Percentiles rank a stretch among this genome's conserved stretches.
Evolutionary conservation across 2,797 vertebrate species (phyloP).

Genomic region (Falco berigora): DNA sequence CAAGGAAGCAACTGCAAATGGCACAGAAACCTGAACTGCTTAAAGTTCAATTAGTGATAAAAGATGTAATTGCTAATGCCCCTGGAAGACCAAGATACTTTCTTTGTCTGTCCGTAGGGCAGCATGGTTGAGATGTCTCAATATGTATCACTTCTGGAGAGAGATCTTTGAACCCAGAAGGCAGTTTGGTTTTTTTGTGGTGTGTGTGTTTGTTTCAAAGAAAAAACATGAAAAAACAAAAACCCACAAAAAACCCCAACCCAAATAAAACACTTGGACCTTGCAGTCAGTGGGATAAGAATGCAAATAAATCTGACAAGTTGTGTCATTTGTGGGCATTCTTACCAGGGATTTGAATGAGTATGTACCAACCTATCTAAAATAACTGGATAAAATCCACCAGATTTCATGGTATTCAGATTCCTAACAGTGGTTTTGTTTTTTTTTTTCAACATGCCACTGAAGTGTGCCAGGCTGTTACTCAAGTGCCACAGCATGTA

Average conservation of each 20-base stretch:
- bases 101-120: neutral
- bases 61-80: neutral
- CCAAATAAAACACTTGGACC: neutral
- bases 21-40: neutral
- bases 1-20: neutral
- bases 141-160: neutral
- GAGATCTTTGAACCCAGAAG: neutral
- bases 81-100: neutral
- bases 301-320: neutral
- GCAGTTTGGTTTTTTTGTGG: no score
- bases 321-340: neutral
- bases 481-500: neutral
- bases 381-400: neutral
- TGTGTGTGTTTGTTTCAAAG: neutral
- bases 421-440: neutral
- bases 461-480: neutral
- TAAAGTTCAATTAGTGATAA: neutral
- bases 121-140: neutral
- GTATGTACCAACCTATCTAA: neutral
- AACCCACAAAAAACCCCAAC: neutral
- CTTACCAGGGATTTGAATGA: neutral
- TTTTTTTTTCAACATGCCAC: neutral
- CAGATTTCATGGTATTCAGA: neutral
- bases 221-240: neutral
- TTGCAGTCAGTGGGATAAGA: neutral